Percentiles rank a stretch among this genome's conserved stretches.
These are phyloP conservation scores for Ispidina picta DNA, from an alignment of 2,797 vertebrate species.

Conservation along the genomic window DNA sequence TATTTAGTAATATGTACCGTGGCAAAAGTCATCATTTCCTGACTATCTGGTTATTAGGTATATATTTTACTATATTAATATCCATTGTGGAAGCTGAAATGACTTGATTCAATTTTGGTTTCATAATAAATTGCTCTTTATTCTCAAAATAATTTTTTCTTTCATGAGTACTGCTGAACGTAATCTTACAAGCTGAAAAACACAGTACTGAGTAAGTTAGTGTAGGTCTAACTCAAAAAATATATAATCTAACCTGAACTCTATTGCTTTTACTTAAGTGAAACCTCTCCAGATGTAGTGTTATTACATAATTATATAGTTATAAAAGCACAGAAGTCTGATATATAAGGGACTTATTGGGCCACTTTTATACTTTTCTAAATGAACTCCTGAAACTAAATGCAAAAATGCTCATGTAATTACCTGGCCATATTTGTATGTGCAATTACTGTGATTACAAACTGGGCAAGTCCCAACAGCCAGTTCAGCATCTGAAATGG, in stretches of 20 bases:
- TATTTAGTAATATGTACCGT: not conserved
- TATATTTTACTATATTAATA: not conserved
- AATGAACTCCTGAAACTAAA: conserved; percentile 44
- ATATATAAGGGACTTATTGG: conserved; percentile 32
- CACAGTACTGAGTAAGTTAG: not conserved
- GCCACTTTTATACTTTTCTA: not conserved
- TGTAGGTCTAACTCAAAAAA: not conserved
- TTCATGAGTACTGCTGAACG: not conserved
- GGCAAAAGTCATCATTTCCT: not conserved
- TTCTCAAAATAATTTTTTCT: not conserved
- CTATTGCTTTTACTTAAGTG: not conserved
- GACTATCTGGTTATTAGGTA: not conserved
- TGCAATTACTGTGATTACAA: conserved; percentile 60
- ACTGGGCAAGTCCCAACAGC: conserved; percentile 31
- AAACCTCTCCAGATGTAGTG: conserved; percentile 2
- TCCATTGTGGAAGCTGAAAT: not conserved
- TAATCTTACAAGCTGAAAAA: not conserved
- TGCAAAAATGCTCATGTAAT: conserved; percentile 47
- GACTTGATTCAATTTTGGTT: not conserved
- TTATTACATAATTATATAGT: conserved; percentile 29
- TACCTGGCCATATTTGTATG: conserved; percentile 12
- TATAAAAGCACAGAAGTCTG: not conserved
- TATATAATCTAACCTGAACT: not conserved
- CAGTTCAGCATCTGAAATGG: conserved; percentile 48
- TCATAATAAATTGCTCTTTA: not conserved